Base-by-base conservation (phyloP, 2,888 invertebrate genomes). In the Nasonia oneida region DNA sequence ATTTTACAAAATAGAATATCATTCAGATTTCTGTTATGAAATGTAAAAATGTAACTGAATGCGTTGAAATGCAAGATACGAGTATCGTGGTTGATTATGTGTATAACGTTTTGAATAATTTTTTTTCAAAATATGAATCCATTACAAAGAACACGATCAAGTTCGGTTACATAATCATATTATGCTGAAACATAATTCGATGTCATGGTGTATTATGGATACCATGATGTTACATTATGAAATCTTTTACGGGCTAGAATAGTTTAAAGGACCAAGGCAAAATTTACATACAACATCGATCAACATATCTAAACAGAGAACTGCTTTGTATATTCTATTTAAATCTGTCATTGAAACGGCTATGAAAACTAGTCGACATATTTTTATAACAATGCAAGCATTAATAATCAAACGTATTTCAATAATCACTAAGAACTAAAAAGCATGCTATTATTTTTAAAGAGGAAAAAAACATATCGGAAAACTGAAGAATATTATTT, bases 401-500 rank as follows among this genome's bases (percentile, higher is more conserved):
- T 67, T 67, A 33, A 61, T 2, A 8, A 23, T 0, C 5, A 67
- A 67, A 14, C 4, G 29, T 23, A 14, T 67, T 67, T 67, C n/a
- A 33, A 2, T 23, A 57, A 57, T 57, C 57, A 6, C 1, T 6
- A 4, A 57, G n/a, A 57, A 57, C n/a, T 23, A 57, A 57, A n/a
- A n/a, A 57, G 6, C 8, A 57, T 18, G 18, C 57, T 57, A n/a
- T 57, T 57, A 57, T 29, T 29, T 23, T 39, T 67, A 10, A 37
- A 37, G 15, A 50, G 29, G 29, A 57, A 80, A 70, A 77, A 42
- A 61, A 73, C 61, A 42, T 61, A 14, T 6, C 3, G 50, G 61
- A 37, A 53, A 42, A 74, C 29, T 29, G 8, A 73, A 75, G 77
- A 78, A 74, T 33, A 42, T 76, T 79, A 37, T 57, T 61, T 71